Evolutionary conservation across 2,888 invertebrate genomes (phyloP).

Genomic region (Leptinotarsa juncta): DNA sequence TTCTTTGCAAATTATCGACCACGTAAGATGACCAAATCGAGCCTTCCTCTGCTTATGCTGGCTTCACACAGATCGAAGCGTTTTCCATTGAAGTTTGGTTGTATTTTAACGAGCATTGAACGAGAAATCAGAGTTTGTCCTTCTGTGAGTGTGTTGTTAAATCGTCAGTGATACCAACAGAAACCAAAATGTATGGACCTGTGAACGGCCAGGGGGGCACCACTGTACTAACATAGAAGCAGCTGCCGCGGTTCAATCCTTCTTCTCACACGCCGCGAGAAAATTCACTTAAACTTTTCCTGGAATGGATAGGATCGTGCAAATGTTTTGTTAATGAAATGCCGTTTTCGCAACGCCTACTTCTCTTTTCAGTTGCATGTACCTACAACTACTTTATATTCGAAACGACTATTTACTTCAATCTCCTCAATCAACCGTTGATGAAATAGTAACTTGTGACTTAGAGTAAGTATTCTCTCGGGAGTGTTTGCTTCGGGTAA

Average conservation of each 20-base stretch:
- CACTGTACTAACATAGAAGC: slow-evolving; percentile 20
- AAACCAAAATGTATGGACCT: too few species aligned
- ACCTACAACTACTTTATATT: slow-evolving; percentile 49
- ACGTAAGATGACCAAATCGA: too few species aligned
- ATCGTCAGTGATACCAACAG: too few species aligned
- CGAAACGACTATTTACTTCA: slow-evolving; percentile 42
- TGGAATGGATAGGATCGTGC: slow-evolving; percentile 42
- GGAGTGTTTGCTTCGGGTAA: too few species aligned
- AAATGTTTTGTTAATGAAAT: slow-evolving; percentile 53
- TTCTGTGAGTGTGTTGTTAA: too few species aligned
- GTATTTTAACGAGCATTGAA: too few species aligned
- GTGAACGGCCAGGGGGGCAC: too few species aligned
- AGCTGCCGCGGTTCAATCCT: background rate
- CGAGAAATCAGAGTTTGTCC: too few species aligned
- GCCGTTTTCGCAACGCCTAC: slow-evolving; percentile 51
- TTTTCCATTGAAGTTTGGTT: too few species aligned
- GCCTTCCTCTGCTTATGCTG: too few species aligned
- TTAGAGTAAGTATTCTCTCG: background rate
- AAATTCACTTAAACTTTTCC: slow-evolving; percentile 40
- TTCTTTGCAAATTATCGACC: too few species aligned
- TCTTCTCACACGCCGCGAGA: slow-evolving; percentile 21
- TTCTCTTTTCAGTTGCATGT: slow-evolving; percentile 47
- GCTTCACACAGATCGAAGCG: too few species aligned
- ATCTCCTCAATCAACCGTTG: slow-evolving; percentile 42
- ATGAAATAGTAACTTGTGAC: slow-evolving; percentile 21